Evolutionary conservation across 2,797 vertebrate species (phyloP).

Genomic region (Coilia nasus): DNA sequence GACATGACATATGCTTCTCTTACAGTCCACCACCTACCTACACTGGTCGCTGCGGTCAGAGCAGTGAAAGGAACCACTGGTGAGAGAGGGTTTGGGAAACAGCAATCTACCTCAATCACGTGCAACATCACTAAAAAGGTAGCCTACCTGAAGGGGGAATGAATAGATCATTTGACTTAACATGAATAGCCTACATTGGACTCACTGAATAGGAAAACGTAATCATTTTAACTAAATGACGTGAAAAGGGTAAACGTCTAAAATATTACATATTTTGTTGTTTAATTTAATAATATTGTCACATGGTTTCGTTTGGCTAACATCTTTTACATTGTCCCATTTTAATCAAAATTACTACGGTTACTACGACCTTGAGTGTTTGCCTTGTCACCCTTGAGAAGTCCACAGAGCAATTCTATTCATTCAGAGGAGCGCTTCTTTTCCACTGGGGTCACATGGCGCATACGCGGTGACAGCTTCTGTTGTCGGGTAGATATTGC

Average conservation of each 20-base stretch:
- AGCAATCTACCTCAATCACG: conserved; percentile 21
- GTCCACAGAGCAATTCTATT: conserved; percentile 54
- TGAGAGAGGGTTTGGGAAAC: conserved; percentile 1
- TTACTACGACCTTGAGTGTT: conserved; percentile 65
- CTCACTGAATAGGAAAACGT: background rate
- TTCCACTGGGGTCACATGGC: conserved; percentile 68
- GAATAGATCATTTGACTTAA: conserved; percentile 17
- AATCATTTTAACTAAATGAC: background rate
- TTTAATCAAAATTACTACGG: background rate
- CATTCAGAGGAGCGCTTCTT: conserved; percentile 52
- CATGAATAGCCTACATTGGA: background rate
- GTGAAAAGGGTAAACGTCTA: background rate
- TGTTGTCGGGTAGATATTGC: conserved; percentile 75
- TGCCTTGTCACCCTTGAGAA: conserved; percentile 44
- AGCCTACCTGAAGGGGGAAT: conserved; percentile 8
- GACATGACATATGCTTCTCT: background rate
- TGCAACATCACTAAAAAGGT: conserved; percentile 18
- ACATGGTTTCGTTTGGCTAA: background rate
- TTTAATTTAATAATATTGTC: too few relatives aligned
- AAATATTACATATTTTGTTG: too few relatives aligned
- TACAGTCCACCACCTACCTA: background rate
- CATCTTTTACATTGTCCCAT: background rate
- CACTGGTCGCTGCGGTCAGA: background rate
- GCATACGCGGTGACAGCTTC: conserved; percentile 72
- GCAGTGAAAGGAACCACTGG: background rate